Percentiles rank a stretch among this genome's conserved stretches.
Evolutionary conservation across 1,140 invertebrate species (phyloP).

Genomic region (Dendroctonus ponderosae): DNA sequence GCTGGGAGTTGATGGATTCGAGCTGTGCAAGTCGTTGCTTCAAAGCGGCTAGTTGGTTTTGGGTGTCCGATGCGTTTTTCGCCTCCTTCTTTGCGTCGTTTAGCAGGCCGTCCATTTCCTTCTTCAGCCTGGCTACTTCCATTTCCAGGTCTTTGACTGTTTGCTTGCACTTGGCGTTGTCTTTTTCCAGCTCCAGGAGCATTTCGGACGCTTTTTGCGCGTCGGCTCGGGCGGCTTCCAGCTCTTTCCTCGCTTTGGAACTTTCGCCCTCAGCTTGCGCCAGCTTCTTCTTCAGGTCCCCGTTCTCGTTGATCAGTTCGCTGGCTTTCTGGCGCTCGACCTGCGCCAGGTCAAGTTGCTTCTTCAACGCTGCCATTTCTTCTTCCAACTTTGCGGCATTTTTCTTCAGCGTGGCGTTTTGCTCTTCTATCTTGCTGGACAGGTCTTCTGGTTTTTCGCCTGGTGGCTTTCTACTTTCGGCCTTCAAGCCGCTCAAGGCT

Average conservation of each 20-base stretch:
- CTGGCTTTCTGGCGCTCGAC: slow-evolving; percentile 14
- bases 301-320: slow-evolving; percentile 25
- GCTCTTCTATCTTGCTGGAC: too few species aligned
- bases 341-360: slow-evolving; percentile 21
- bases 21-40: slow-evolving; percentile 27
- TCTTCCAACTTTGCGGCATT: slow-evolving; percentile 19
- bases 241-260: slow-evolving; percentile 31
- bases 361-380: slow-evolving; percentile 31
- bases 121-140: slow-evolving; percentile 30
- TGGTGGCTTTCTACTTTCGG: neutral
- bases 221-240: slow-evolving; percentile 21
- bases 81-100: slow-evolving; percentile 20
- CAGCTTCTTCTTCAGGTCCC: slow-evolving; percentile 24
- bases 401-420: neutral
- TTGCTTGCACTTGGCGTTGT: slow-evolving; percentile 30
- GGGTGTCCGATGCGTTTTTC: slow-evolving; percentile 8
- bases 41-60: slow-evolving; percentile 23
- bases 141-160: slow-evolving; percentile 24
- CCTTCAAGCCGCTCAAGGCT: slow-evolving; percentile 11
- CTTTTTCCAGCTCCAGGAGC: slow-evolving; percentile 21
- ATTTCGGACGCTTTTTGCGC: slow-evolving; percentile 23
- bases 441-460: too few species aligned
- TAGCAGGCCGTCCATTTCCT: slow-evolving; percentile 33
- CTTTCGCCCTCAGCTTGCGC: slow-evolving; percentile 27
- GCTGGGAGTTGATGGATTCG: slow-evolving; percentile 17